Evolutionary conservation across 2,888 invertebrate species (phyloP), one percentile per base, ranked within the genome.

Genomic region (Mylabris sibirica): DNA sequence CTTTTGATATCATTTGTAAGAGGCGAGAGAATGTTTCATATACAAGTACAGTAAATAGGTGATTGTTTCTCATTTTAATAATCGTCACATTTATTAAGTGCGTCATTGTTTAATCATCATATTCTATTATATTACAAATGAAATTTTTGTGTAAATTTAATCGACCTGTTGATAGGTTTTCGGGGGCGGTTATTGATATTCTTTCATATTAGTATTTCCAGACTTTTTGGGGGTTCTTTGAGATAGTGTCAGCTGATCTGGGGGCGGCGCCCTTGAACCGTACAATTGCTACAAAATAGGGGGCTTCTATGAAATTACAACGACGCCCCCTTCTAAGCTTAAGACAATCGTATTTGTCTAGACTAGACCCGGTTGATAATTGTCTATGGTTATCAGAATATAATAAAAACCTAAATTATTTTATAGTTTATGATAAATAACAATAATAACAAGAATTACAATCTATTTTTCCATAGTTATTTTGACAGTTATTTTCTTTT

Each of bases 251-350:
- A 57, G 57, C 57, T 57, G 57, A 57, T 57, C 57, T 24, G 57
- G 24, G 24, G 57, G 57, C 24, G 24, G 57, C 57, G 57, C 57
- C 57, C 57, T 57, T 57, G 57, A 57, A 57, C 57, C 12, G 57
- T 57, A 57, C 35, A 35, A 8, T 30, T 8, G 30, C 8, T 0
- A n/a, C n/a, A n/a, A 30, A 53, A 22, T 9, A 53, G 14, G 57
- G 57, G 57, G 24, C 57, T 2, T 5, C 2, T 12, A 14, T 22
- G 22, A 44, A 11, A 12, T n/a, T 8, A 17, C 17, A 6, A 20
- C 49, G 12, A 20, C 22, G 5, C 24, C 57, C 57, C 24, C 24
- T 22, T 9, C 22, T 11, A 53, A 22, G 22, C 5, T 8, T 17
- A 49, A 9, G 9, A 22, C 9, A 9, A 49, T 20, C 2, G 1